phyloP scores from a whole-genome alignment of 2,888 invertebrate species.

The Loripinus fragilis region DNA sequence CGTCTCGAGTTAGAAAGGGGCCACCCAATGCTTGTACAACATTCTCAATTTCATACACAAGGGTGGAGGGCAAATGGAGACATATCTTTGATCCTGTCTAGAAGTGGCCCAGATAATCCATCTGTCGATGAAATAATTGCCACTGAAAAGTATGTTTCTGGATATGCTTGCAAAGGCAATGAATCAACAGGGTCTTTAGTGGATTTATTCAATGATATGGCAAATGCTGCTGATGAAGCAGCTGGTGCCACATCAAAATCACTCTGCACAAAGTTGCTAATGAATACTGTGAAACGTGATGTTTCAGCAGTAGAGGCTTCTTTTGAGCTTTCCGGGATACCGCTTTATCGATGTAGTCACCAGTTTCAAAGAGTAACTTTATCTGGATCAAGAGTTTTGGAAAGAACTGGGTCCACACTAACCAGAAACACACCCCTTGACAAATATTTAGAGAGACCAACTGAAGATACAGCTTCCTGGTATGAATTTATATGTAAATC shows the following conservation, averaged over 20 bases:
- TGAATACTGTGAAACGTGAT: constrained; percentile 53
- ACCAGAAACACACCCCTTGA: constrained; percentile 37
- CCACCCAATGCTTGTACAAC: constrained; percentile 19
- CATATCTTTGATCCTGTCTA: neutral
- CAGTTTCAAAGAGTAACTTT: constrained; percentile 47
- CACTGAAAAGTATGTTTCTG: constrained; percentile 43
- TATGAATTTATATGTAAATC: neutral
- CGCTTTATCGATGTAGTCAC: constrained; percentile 49
- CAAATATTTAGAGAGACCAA: constrained; percentile 27
- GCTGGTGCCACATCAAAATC: constrained; percentile 32
- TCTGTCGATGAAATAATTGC: constrained; percentile 57
- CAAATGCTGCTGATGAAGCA: neutral
- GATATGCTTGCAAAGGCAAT: constrained; percentile 63
- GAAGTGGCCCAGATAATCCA: neutral
- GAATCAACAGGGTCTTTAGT: constrained; percentile 50
- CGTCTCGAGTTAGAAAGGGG: constrained; percentile 32
- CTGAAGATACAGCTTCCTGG: neutral
- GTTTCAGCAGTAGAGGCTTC: constrained; percentile 53
- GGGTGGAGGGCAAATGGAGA: constrained; percentile 19
- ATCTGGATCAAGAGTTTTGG: constrained; percentile 38
- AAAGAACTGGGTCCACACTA: constrained; percentile 10
- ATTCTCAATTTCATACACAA: constrained; percentile 25
- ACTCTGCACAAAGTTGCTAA: constrained; percentile 45
- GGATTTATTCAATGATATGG: constrained; percentile 42
- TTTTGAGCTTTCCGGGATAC: constrained; percentile 30